phyloP scores from a whole-genome alignment of 2,797 vertebrate species.

The Acipenser ruthenus region DNA sequence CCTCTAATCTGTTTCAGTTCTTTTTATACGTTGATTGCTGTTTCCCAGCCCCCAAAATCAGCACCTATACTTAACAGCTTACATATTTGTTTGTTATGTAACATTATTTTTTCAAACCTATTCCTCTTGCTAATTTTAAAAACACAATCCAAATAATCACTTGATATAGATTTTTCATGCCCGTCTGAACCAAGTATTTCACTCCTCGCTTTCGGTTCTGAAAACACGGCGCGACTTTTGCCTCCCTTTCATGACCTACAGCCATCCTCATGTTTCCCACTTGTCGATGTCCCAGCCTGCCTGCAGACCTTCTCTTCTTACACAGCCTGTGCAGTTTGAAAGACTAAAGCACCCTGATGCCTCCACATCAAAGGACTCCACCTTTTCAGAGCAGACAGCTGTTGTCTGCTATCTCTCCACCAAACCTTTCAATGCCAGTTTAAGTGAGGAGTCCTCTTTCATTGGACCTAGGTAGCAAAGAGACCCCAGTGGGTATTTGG shows the following conservation, averaged over 20 bases:
- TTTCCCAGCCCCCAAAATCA: constrained; percentile 32
- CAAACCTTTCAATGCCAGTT: constrained; percentile 25
- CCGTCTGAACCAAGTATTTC: not conserved
- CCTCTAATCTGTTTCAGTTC: too few relatives aligned
- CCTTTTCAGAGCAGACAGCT: constrained; percentile 36
- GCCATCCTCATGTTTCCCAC: not conserved
- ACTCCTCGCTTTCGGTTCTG: constrained; percentile 2
- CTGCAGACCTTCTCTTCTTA: not conserved
- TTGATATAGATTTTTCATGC: too few relatives aligned
- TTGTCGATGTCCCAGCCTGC: constrained; percentile 6
- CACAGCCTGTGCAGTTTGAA: constrained; percentile 16
- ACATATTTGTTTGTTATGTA: constrained; percentile 5
- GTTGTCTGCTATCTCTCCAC: constrained; percentile 26
- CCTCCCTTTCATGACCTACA: not conserved
- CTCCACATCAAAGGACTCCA: constrained; percentile 22
- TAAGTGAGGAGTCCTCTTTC: constrained; percentile 23
- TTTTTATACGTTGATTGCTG: constrained; percentile 18
- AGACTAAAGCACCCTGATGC: not conserved
- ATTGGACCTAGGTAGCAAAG: not conserved
- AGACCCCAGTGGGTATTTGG: too few relatives aligned
- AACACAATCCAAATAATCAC: too few relatives aligned
- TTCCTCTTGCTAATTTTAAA: too few relatives aligned
- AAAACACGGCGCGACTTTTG: not conserved
- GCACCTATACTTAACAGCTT: constrained; percentile 36
- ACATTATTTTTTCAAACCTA: too few relatives aligned